Evolutionary conservation across 2,113 vertebrate genomes (phyloP), one percentile per base, ranked within the genome.

Genomic region (Vulpes vulpes): DNA sequence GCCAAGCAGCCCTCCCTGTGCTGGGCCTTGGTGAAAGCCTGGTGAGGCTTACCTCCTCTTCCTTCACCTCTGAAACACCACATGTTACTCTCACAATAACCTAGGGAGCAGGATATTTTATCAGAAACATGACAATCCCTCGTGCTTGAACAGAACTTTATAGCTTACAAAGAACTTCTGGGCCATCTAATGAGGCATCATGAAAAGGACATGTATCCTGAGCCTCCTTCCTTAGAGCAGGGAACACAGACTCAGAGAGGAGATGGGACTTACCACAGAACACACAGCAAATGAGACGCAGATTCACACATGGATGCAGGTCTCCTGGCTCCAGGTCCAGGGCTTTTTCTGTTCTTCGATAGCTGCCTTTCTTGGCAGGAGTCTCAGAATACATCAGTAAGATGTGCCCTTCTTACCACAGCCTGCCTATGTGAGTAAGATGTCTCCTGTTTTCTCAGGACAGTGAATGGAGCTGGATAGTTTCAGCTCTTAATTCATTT

Each of bases 41-140:
- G 3, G 19, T 0, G 0, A 35, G 22, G 3, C 35, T 78, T 0
- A 1, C 0, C 9, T 51, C 60, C n/a, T 15, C 71, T 32, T 38
- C 30, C 3, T 89, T n/a, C 7, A 4, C 23, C 51, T 91, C 64
- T 12, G n/a, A 89, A 65, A 20, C 8, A 23, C 59, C 25, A n/a
- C 16, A 14, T 0, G 11, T 12, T 25, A 17, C 38, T 76, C 32
- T 71, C 19, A 6, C 57, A 62, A 19, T 4, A 49, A 69, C 30
- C 11, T 23, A 11, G 0, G 17, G n/a, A 73, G 17, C 4, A 73
- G 19, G 35, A 57, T 38, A 60, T 86, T 59, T 69, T 51, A 32
- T 17, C 38, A 16, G 20, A 91, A 38, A 5, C 8, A 2, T 53
- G 35, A 92, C 76, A 78, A 3, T 19, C 27, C 25, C 27, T 83